A percentile compares a stretch with the other conserved stretches of the same genome.
phyloP scores from a whole-genome alignment of 2,888 invertebrate species.

The Phania funesta region DNA sequence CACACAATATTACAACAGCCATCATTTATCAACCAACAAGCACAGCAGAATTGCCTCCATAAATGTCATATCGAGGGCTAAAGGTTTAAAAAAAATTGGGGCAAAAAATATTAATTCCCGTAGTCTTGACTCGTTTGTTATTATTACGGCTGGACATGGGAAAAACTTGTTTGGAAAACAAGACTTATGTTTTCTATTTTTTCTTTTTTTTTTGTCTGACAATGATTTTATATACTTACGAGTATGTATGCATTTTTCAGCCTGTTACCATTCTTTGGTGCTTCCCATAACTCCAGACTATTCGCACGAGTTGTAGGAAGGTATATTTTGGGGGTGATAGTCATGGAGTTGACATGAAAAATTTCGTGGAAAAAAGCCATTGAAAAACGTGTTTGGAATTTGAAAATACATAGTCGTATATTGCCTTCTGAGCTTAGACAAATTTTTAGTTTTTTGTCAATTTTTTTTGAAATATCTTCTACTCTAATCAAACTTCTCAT shows the following conservation, averaged over 20 bases:
- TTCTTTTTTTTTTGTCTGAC: neutral
- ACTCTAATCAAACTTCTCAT: constrained; percentile 28
- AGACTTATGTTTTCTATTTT: constrained; percentile 27
- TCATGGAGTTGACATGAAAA: neutral
- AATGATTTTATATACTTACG: constrained; percentile 22
- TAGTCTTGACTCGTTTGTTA: neutral
- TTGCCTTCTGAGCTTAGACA: neutral
- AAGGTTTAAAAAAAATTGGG: constrained; percentile 2
- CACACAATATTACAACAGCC: neutral
- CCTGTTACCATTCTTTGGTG: neutral
- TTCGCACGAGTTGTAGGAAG: neutral
- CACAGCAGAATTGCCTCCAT: constrained; percentile 20
- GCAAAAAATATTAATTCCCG: neutral
- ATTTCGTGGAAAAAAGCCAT: constrained; percentile 47
- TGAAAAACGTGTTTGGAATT: constrained; percentile 62
- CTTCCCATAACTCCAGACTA: neutral
- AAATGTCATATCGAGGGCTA: constrained; percentile 12
- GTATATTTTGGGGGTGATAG: neutral
- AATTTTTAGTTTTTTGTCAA: constrained; percentile 4
- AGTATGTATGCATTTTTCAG: neutral
- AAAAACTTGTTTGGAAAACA: neutral
- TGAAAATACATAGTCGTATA: constrained; percentile 17
- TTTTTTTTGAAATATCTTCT: constrained; percentile 12
- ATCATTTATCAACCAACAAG: constrained; percentile 53
- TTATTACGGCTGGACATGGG: constrained; percentile 24